Evolutionary conservation across 1,140 invertebrate species (phyloP).

Genomic region (Drosophila sp.): DNA sequence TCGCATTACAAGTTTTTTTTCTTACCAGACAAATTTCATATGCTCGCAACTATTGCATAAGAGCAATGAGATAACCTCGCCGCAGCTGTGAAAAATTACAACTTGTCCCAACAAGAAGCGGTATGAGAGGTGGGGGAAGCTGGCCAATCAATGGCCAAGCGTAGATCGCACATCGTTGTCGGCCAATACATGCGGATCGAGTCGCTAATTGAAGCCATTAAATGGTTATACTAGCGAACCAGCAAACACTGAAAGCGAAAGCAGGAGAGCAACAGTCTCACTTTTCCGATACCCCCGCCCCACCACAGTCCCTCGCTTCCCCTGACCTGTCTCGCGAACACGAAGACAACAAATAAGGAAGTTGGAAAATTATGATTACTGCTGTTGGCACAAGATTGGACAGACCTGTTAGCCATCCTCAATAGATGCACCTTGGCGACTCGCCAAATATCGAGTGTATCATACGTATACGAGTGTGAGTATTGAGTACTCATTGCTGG

Average conservation of each 20-base stretch:
- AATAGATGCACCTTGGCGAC: slow-evolving; percentile 28
- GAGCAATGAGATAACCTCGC: slow-evolving; percentile 65
- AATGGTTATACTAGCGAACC: slow-evolving; percentile 55
- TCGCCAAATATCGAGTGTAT: slow-evolving; percentile 29
- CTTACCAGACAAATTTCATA: slow-evolving; percentile 59
- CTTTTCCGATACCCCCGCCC: slow-evolving; percentile 42
- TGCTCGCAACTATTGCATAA: slow-evolving; percentile 64
- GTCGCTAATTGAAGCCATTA: slow-evolving; percentile 78
- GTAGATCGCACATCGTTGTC: slow-evolving; percentile 74
- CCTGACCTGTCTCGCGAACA: too few relatives aligned
- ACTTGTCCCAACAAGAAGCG: slow-evolving; percentile 19
- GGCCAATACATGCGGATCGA: slow-evolving; percentile 65
- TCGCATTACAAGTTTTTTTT: slow-evolving; percentile 40
- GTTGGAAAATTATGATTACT: slow-evolving; percentile 76
- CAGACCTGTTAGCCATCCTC: slow-evolving; percentile 32
- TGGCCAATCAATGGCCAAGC: slow-evolving; percentile 61
- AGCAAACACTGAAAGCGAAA: slow-evolving; percentile 57
- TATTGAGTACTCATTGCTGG: slow-evolving; percentile 23
- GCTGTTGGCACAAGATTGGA: slow-evolving; percentile 33
- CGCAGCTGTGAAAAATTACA: slow-evolving; percentile 65
- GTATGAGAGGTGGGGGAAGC: background rate
- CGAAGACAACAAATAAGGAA: slow-evolving; percentile 64
- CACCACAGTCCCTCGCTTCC: background rate
- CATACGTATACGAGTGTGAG: slow-evolving; percentile 2
- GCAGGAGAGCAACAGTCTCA: slow-evolving; percentile 57